Evolutionary conservation across 2,888 invertebrate genomes (phyloP).

Genomic region (Ophonus ardosiacus): DNA sequence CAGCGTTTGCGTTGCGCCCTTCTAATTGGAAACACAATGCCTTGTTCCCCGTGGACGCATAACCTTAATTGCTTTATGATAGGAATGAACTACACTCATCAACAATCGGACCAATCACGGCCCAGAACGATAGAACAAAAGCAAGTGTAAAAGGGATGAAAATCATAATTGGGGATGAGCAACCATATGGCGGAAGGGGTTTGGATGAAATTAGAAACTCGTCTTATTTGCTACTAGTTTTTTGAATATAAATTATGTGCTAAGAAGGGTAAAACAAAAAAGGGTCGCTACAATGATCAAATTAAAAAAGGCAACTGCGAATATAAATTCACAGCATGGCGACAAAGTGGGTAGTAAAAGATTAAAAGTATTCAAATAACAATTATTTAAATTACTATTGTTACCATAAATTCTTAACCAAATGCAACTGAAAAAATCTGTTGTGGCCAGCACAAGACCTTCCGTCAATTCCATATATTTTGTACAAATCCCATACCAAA

Average conservation of each 20-base stretch:
- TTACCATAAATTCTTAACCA: too few species aligned
- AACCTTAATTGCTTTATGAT: slow-evolving; percentile 63
- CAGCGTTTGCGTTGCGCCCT: slow-evolving; percentile 28
- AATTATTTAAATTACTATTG: too few species aligned
- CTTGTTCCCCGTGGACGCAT: slow-evolving; percentile 55
- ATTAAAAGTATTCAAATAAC: too few species aligned
- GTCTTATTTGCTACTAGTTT: background rate
- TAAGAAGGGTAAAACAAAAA: background rate
- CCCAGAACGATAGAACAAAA: background rate
- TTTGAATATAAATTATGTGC: background rate
- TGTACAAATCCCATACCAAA: too few species aligned
- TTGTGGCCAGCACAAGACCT: too few species aligned
- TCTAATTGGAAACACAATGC: slow-evolving; percentile 61
- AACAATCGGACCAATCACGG: slow-evolving; percentile 60
- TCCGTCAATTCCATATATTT: too few species aligned
- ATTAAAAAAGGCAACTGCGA: background rate
- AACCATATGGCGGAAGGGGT: background rate
- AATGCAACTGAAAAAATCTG: too few species aligned
- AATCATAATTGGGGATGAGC: background rate
- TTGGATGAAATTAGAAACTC: background rate
- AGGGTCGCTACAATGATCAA: background rate
- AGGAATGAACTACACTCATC: slow-evolving; percentile 61
- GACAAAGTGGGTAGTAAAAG: too few species aligned
- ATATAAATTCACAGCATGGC: background rate
- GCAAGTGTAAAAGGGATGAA: background rate